Conservation (phyloP, 2,113 vertebrate genomes). For the Alosa alosa region DNA sequence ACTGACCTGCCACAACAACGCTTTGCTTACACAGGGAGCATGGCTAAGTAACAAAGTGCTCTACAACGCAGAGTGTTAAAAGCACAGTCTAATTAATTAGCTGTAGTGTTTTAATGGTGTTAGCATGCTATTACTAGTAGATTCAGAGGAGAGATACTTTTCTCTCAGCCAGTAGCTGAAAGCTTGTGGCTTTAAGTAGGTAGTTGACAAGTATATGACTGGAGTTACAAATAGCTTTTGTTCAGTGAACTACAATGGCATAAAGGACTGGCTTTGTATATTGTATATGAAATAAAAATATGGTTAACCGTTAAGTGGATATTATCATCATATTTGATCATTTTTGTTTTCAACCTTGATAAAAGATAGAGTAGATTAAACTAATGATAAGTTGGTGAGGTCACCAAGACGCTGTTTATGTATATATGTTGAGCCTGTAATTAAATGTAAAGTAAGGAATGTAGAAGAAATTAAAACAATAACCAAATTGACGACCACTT, state of each 20-base stretch:
- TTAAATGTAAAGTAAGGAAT: background rate
- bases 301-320: too few species aligned
- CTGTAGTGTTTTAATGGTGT: slow-evolving; percentile 18
- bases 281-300: too few species aligned
- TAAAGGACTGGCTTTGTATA: too few species aligned
- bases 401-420: background rate
- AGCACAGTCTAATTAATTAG: slow-evolving; percentile 28
- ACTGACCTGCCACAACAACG: slow-evolving; percentile 36
- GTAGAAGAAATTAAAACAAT: background rate
- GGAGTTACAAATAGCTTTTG: background rate
- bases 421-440: background rate
- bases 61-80: background rate
- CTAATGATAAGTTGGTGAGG: too few species aligned
- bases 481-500: background rate
- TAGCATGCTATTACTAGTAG: background rate
- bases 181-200: background rate
- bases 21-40: slow-evolving; percentile 29
- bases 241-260: background rate
- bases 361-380: too few species aligned
- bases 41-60: background rate
- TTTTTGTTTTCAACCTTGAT: background rate
- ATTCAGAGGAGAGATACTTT: slow-evolving; percentile 10
- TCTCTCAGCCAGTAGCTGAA: background rate
- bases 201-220: background rate
- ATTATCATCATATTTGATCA: background rate